These are phyloP conservation scores for Caenorhabditis brenneri DNA, from an alignment of 1,140 invertebrate genomes.

Conservation along the genomic window DNA sequence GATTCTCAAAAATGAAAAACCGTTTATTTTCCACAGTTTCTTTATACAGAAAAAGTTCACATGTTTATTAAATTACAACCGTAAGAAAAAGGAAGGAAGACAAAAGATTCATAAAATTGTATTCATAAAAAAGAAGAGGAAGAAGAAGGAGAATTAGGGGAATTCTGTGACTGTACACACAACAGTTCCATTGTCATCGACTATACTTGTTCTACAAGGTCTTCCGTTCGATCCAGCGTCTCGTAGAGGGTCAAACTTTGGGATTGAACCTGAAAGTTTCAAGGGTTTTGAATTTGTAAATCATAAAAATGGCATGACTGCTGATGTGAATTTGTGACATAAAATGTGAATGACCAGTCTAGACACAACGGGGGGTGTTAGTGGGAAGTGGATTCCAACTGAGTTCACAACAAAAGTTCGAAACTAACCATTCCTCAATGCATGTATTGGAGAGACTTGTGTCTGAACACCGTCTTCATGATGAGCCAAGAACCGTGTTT, in stretches of 20 bases:
- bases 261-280: neutral
- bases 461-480: neutral
- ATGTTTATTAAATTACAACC: slow-evolving; percentile 26
- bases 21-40: neutral
- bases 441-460: slow-evolving; percentile 11
- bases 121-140: neutral
- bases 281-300: neutral
- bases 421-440: neutral
- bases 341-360: no score
- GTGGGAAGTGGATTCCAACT: neutral
- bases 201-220: slow-evolving; percentile 18
- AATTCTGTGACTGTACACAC: slow-evolving; percentile 27
- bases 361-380: no score
- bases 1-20: neutral
- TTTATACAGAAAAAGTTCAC: neutral
- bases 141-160: neutral
- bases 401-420: no score
- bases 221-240: neutral
- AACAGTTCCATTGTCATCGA: slow-evolving; percentile 23
- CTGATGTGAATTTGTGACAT: no score
- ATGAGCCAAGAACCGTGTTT: neutral
- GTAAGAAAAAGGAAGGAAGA: neutral
- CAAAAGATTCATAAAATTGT: neutral
- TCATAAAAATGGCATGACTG: no score
- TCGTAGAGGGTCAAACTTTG: neutral